These are phyloP conservation scores for Alligator sinensis DNA, from an alignment of 2,113 vertebrate species.

Conservation along the genomic window DNA sequence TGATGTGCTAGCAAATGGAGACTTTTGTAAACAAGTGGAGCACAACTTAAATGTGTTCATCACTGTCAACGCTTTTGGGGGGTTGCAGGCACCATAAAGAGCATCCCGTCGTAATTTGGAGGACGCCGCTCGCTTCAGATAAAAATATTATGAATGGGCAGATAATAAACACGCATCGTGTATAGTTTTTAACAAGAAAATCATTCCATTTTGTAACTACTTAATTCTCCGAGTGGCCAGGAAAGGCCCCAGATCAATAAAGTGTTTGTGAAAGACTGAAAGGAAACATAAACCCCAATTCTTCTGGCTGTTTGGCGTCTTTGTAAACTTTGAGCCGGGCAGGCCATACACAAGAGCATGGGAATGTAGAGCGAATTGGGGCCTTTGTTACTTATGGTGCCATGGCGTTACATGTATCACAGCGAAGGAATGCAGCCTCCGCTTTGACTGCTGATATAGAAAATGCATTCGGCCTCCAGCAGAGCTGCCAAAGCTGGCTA, in stretches of 20 bases:
- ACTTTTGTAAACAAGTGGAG: conserved; percentile 79
- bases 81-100: conserved; percentile 44
- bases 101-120: conserved; percentile 2
- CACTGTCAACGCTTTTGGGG: conserved; percentile 70
- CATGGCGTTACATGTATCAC: conserved; percentile 72
- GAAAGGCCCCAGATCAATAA: conserved; percentile 77
- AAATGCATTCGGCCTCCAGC: conserved; percentile 71
- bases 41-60: conserved; percentile 75
- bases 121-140: conserved; percentile 40
- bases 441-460: conserved; percentile 68
- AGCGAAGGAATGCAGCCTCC: conserved; percentile 75
- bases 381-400: conserved; percentile 76
- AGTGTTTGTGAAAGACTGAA: conserved; percentile 81
- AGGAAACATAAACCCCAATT: conserved; percentile 83
- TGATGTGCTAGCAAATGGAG: conserved; percentile 78
- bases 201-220: conserved; percentile 64
- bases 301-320: conserved; percentile 83
- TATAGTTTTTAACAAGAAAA: conserved; percentile 33
- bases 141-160: conserved; percentile 74
- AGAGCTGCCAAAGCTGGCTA: conserved; percentile 60
- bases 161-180: conserved; percentile 56
- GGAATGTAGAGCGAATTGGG: conserved; percentile 78
- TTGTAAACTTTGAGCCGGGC: conserved; percentile 77
- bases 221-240: conserved; percentile 66
- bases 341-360: conserved; percentile 81